Percentiles rank a stretch among this genome's conserved stretches.
phyloP scores from a whole-genome alignment of 1,140 invertebrate genomes.

The Spodoptera litura region DNA sequence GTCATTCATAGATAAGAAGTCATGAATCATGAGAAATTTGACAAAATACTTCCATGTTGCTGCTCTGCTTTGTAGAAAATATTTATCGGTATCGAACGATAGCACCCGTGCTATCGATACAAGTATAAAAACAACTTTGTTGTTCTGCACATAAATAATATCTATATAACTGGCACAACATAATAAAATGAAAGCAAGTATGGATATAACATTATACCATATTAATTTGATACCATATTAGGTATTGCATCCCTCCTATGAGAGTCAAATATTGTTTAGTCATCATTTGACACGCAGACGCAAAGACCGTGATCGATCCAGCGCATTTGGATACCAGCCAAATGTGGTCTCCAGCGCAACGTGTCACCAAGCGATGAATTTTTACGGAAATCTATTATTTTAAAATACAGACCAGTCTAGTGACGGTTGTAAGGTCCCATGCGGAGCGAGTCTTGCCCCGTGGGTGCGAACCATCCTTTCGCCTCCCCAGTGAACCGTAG shows the following conservation, averaged over 20 bases:
- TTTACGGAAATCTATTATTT: slow-evolving; percentile 46
- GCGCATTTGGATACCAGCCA: slow-evolving; percentile 77
- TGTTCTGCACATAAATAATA: slow-evolving; percentile 14
- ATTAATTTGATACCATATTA: slow-evolving; percentile 14
- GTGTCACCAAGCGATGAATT: slow-evolving; percentile 60
- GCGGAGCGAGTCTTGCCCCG: slow-evolving; percentile 87
- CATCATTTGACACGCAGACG: slow-evolving; percentile 71
- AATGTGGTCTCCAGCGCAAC: slow-evolving; percentile 69
- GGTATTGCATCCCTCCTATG: slow-evolving; percentile 15
- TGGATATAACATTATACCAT: background rate
- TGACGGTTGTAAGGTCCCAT: slow-evolving; percentile 87
- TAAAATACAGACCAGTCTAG: slow-evolving; percentile 84
- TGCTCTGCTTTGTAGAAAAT: slow-evolving; percentile 2
- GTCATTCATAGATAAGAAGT: slow-evolving; percentile 20
- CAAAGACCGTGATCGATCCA: slow-evolving; percentile 78
- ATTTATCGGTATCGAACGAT: slow-evolving; percentile 35
- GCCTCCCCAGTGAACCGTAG: slow-evolving; percentile 83
- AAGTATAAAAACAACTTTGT: slow-evolving; percentile 31
- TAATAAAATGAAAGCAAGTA: background rate
- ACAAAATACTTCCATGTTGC: background rate
- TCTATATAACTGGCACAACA: background rate
- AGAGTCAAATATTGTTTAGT: slow-evolving; percentile 64
- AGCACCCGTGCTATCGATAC: slow-evolving; percentile 31
- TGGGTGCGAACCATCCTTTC: slow-evolving; percentile 76
- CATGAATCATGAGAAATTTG: slow-evolving; percentile 12